A percentile compares a stretch with the other conserved stretches of the same genome.
Conservation (phyloP, 2,888 invertebrate species). For the Eucera pruinosa region DNA sequence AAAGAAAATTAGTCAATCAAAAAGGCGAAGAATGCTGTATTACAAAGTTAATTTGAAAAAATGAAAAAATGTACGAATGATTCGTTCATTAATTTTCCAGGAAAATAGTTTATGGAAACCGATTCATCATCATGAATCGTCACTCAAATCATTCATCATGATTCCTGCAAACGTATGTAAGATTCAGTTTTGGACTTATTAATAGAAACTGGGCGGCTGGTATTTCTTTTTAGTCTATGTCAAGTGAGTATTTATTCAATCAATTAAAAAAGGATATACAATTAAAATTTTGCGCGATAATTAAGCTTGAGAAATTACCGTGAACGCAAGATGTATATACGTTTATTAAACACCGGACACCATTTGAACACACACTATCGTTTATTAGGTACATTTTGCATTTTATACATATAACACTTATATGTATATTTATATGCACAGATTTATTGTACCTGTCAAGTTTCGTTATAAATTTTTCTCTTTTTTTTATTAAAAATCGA, state of each 20-base stretch:
- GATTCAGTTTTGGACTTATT: constrained; percentile 2
- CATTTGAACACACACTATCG: constrained; percentile 17
- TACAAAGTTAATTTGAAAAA: neutral
- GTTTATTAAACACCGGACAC: constrained; percentile 12
- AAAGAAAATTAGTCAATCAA: constrained; percentile 28
- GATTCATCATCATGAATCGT: constrained; percentile 6
- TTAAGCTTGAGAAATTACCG: constrained; percentile 10
- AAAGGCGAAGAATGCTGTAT: neutral
- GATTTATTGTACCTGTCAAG: constrained; percentile 12
- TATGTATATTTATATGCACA: constrained; percentile 23
- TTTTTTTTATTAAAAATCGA: constrained; percentile 11
- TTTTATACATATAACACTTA: constrained; percentile 30
- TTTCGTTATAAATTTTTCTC: neutral
- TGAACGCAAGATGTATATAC: constrained; percentile 6
- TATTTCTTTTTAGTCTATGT: constrained; percentile 18
- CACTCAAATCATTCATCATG: no score
- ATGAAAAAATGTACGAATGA: constrained; percentile 2
- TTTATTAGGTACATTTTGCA: constrained; percentile 10
- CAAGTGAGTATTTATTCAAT: constrained; percentile 50
- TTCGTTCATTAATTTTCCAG: constrained; percentile 18
- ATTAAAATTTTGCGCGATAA: constrained; percentile 36
- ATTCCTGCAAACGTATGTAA: neutral
- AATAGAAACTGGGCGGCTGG: constrained; percentile 20
- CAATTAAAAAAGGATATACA: constrained; percentile 34
- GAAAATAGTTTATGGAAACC: constrained; percentile 12